These are phyloP conservation scores for Hormaphis cornu DNA, from an alignment of 1,140 invertebrate genomes.

Conservation along the genomic window DNA sequence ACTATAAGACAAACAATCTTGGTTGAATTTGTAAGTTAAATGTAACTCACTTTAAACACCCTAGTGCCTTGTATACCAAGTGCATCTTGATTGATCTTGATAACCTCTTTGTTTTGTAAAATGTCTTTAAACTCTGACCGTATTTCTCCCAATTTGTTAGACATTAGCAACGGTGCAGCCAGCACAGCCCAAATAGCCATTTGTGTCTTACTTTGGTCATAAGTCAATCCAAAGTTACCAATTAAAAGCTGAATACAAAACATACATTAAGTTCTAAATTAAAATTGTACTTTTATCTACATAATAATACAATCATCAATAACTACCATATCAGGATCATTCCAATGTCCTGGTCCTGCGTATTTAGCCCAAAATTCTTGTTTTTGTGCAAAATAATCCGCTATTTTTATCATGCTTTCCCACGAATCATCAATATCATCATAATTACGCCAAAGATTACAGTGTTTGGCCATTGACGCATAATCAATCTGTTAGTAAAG, in stretches of 20 bases:
- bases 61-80: conserved; percentile 58
- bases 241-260: conserved; percentile 58
- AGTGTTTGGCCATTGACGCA: conserved; percentile 53
- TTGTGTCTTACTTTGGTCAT: conserved; percentile 72
- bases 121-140: conserved; percentile 62
- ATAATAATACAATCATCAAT: background rate
- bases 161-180: conserved; percentile 82
- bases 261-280: too few species aligned
- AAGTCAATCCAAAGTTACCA: conserved; percentile 77
- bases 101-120: conserved; percentile 61
- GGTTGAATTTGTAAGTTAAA: background rate
- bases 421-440: conserved; percentile 80
- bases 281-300: too few species aligned
- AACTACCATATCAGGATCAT: conserved; percentile 82
- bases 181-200: conserved; percentile 86
- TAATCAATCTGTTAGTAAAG: conserved; percentile 56
- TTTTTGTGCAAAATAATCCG: conserved; percentile 68
- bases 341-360: conserved; percentile 79
- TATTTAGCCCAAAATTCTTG: conserved; percentile 59
- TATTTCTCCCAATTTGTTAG: conserved; percentile 67
- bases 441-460: conserved; percentile 83
- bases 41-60: conserved; percentile 43
- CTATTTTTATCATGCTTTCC: conserved; percentile 59
- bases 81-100: conserved; percentile 76
- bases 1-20: background rate